Conservation (phyloP, 2,797 vertebrate genomes). For the Sebastes iracundus region DNA sequence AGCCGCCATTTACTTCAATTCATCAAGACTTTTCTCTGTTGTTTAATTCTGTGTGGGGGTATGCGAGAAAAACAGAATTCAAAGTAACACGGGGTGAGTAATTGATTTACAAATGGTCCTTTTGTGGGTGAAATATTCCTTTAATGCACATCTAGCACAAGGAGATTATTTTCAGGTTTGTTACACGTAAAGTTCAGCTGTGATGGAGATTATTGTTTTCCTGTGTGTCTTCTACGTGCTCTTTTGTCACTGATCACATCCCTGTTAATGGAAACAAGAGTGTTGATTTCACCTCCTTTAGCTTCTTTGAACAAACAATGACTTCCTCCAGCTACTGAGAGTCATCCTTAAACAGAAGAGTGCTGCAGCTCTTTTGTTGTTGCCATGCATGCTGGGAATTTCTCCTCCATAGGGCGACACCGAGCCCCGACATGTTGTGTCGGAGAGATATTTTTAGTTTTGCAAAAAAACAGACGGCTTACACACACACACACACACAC, state of each 20-base stretch:
- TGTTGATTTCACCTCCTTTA: conserved; percentile 41
- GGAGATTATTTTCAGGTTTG: background rate
- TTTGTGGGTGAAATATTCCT: background rate
- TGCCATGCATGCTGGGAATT: conserved; percentile 66
- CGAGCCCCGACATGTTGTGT: conserved; percentile 49
- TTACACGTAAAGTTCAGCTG: background rate
- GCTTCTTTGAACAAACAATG: conserved; percentile 50
- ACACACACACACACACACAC: background rate
- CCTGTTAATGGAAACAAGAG: conserved; percentile 18
- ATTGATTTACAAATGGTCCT: background rate
- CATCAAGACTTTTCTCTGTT: no score
- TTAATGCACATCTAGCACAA: background rate
- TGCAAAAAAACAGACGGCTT: conserved; percentile 22
- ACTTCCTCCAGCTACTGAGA: conserved; percentile 30
- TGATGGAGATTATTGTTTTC: conserved; percentile 7
- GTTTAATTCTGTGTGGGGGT: no score
- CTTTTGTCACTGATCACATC: conserved; percentile 13
- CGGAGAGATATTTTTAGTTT: conserved; percentile 63
- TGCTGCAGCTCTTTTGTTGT: conserved; percentile 59
- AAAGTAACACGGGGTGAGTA: background rate
- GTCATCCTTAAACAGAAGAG: conserved; percentile 38
- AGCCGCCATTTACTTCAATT: no score
- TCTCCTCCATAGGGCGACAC: conserved; percentile 58
- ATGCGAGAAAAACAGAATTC: background rate
- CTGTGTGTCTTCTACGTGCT: background rate